phyloP scores from a whole-genome alignment of 2,113 vertebrate species.

The Myotis brandtii region DNA sequence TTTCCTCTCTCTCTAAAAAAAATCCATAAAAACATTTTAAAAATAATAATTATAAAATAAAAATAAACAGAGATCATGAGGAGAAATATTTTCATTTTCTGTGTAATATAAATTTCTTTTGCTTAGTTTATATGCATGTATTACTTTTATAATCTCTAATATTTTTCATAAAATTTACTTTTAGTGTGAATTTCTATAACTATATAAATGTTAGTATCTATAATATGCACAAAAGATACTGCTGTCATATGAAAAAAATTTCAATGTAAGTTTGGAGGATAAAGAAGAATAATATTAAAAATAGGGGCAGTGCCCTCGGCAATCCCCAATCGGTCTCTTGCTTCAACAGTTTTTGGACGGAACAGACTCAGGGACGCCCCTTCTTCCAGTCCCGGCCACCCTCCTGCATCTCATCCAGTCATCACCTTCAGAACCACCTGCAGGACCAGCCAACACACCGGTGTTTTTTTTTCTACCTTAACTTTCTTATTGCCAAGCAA shows the following conservation, averaged over 20 bases:
- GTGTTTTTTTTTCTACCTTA: no score
- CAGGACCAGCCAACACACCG: no score
- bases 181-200: neutral
- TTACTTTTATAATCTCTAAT: neutral
- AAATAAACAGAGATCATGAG: neutral
- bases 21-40: no score
- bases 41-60: no score
- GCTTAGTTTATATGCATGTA: neutral
- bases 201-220: neutral
- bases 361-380: no score
- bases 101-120: neutral
- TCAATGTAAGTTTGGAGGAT: neutral
- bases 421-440: no score
- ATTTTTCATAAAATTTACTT: neutral
- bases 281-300: neutral
- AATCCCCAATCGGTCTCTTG: no score
- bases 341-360: no score
- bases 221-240: neutral
- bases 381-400: no score
- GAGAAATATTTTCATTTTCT: constrained; percentile 23
- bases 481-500: no score
- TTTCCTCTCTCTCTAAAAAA: no score
- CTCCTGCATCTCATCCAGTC: no score
- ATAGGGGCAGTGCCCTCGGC: neutral
- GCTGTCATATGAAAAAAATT: neutral